These are phyloP conservation scores for Cydia pomonella DNA, from an alignment of 1,140 invertebrate genomes.

Conservation along the genomic window DNA sequence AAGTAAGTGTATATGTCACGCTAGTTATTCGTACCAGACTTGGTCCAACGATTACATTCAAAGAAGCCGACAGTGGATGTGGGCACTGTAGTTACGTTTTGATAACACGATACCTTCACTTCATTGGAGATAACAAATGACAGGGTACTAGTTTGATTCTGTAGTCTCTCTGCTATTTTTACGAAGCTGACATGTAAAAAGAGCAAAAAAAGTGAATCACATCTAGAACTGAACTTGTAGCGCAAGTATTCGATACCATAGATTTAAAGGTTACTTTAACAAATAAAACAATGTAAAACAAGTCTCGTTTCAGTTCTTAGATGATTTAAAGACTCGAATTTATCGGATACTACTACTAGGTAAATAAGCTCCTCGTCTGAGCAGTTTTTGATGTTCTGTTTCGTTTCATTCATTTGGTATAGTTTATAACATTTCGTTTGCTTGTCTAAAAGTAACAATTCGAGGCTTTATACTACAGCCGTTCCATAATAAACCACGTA, in stretches of 20 bases:
- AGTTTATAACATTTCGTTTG: no score
- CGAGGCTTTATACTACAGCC: neutral
- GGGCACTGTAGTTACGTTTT: constrained; percentile 15
- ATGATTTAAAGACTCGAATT: no score
- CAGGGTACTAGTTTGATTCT: neutral
- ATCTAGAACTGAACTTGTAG: neutral
- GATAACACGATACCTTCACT: constrained; percentile 18
- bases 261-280: no score
- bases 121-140: constrained; percentile 13
- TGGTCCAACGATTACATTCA: neutral
- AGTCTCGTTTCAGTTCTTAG: no score
- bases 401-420: no score
- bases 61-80: neutral
- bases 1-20: no score
- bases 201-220: neutral
- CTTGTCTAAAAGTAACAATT: neutral
- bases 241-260: no score
- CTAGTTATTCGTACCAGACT: neutral
- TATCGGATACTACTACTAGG: no score
- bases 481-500: constrained; percentile 25
- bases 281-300: no score
- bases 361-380: no score
- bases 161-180: neutral
- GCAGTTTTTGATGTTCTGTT: no score
- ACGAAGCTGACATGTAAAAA: neutral